A percentile compares a stretch with the other conserved stretches of the same genome.
phyloP scores from a whole-genome alignment of 1,140 invertebrate species.

The Venturia canescens region DNA sequence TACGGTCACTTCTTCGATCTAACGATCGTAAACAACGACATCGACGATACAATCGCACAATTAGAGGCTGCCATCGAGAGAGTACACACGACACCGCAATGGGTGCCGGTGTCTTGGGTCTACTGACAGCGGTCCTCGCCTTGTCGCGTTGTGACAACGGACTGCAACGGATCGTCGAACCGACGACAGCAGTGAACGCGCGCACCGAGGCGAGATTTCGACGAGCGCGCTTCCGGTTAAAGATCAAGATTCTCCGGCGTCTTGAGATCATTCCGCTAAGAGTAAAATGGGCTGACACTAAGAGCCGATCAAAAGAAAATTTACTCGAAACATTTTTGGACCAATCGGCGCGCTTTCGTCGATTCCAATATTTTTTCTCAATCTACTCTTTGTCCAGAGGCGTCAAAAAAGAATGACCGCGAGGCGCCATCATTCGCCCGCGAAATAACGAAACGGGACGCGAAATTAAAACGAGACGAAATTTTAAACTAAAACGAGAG shows the following conservation, averaged over 20 bases:
- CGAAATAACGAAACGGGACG: background rate
- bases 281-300: too few relatives aligned
- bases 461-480: background rate
- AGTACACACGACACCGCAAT: slow-evolving; percentile 93
- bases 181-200: slow-evolving; percentile 67
- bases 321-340: too few relatives aligned
- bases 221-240: slow-evolving; percentile 29
- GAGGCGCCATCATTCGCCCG: background rate
- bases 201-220: slow-evolving; percentile 40
- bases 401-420: too few relatives aligned
- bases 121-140: slow-evolving; percentile 86
- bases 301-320: too few relatives aligned
- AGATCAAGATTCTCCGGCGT: background rate
- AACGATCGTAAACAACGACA: slow-evolving; percentile 99
- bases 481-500: background rate
- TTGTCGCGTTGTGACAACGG: slow-evolving; percentile 64
- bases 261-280: background rate
- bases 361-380: too few relatives aligned
- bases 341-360: too few relatives aligned
- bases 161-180: slow-evolving; percentile 72
- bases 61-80: slow-evolving; percentile 94
- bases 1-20: slow-evolving; percentile 99
- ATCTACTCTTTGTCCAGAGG: too few relatives aligned
- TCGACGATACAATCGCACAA: slow-evolving; percentile 97
- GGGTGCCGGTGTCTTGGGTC: slow-evolving; percentile 96